Conservation (phyloP, 2,113 vertebrate species). For the Podiceps cristatus region DNA sequence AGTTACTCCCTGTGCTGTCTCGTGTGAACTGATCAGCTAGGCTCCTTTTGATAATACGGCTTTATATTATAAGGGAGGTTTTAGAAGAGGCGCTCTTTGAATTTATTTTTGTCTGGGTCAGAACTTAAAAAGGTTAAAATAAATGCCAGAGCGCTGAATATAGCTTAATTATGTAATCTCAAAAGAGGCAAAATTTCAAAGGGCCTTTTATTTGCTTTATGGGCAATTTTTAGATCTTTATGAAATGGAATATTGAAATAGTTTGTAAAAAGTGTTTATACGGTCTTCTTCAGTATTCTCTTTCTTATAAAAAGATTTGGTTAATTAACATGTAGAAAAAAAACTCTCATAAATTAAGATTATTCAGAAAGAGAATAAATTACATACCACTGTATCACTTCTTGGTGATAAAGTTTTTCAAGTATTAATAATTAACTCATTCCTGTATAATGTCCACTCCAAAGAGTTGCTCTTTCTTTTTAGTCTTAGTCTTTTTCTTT, state of each 20-base stretch:
- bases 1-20: constrained; percentile 19
- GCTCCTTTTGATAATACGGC: constrained; percentile 26
- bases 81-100: background rate
- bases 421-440: background rate
- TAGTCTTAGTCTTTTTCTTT: background rate
- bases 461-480: background rate
- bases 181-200: background rate
- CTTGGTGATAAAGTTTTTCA: background rate
- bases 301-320: background rate
- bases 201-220: constrained; percentile 21
- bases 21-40: constrained; percentile 8
- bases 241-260: constrained; percentile 3
- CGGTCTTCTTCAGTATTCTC: background rate
- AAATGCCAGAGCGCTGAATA: constrained; percentile 1
- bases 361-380: background rate
- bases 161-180: constrained; percentile 43
- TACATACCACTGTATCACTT: background rate
- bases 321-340: background rate
- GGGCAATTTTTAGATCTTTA: background rate
- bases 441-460: background rate
- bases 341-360: background rate
- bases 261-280: constrained; percentile 13
- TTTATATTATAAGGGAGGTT: constrained; percentile 4
- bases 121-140: constrained; percentile 47
- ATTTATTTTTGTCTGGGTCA: constrained; percentile 52